Percentiles rank a stretch among this genome's conserved stretches.
These are phyloP conservation scores for Miichthys miiuy DNA, from an alignment of 2,797 vertebrate genomes.

Conservation along the genomic window DNA sequence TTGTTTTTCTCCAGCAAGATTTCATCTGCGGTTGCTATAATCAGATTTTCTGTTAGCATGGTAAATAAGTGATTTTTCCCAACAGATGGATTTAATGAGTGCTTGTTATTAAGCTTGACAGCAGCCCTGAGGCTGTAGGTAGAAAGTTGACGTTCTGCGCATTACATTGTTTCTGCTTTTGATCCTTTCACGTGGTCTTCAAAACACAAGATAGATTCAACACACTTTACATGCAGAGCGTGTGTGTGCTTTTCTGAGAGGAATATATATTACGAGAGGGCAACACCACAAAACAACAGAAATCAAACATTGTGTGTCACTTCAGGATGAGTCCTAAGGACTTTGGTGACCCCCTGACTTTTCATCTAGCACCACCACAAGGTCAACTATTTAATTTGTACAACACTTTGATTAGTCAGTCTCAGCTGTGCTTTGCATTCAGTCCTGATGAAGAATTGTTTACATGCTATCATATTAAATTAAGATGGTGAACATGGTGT, in stretches of 20 bases:
- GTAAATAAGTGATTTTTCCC: slow-evolving; percentile 49
- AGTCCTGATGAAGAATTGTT: no score
- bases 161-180: slow-evolving; percentile 61
- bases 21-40: slow-evolving; percentile 60
- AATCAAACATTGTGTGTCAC: not conserved
- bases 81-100: slow-evolving; percentile 56
- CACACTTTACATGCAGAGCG: slow-evolving; percentile 6
- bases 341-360: no score
- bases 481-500: no score
- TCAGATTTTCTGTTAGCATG: slow-evolving; percentile 52
- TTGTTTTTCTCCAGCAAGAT: slow-evolving; percentile 63
- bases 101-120: slow-evolving; percentile 65
- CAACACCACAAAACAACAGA: slow-evolving; percentile 4
- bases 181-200: slow-evolving; percentile 54
- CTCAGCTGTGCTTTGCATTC: no score
- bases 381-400: no score
- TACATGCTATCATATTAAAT: no score
- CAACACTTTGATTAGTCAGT: no score
- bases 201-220: slow-evolving; percentile 45
- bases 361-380: no score
- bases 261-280: not conserved
- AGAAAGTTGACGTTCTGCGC: slow-evolving; percentile 43
- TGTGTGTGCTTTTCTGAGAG: slow-evolving; percentile 10
- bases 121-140: slow-evolving; percentile 53
- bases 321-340: no score